A percentile compares a stretch with the other conserved stretches of the same genome.
These are phyloP conservation scores for Sebastes nivosus DNA, from an alignment of 2,797 vertebrate genomes.

Conservation along the genomic window DNA sequence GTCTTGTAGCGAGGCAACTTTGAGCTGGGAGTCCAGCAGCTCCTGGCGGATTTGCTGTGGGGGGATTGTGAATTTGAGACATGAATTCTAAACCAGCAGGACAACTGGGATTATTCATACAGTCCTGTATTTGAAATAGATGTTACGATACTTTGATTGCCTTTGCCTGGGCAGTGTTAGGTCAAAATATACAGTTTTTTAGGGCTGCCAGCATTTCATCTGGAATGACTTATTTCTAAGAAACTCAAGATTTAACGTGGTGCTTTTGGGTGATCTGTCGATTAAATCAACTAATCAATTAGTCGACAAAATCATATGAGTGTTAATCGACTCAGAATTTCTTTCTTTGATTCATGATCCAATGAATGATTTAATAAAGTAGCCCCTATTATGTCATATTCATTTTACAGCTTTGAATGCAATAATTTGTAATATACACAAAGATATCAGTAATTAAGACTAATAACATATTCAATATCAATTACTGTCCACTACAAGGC, in stretches of 20 bases:
- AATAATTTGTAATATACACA: not conserved
- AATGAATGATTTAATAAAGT: not conserved
- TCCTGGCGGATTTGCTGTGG: conserved; percentile 93
- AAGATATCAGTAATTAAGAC: not conserved
- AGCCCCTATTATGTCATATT: not conserved
- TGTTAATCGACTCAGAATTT: too few relatives aligned
- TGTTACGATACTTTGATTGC: not conserved
- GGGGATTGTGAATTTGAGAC: not conserved
- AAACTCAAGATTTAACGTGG: too few relatives aligned
- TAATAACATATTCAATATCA: not conserved
- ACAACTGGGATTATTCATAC: not conserved
- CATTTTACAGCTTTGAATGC: not conserved
- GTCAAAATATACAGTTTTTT: too few relatives aligned
- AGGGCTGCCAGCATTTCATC: too few relatives aligned
- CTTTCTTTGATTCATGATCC: not conserved
- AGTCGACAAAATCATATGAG: too few relatives aligned
- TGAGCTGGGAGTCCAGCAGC: conserved; percentile 91
- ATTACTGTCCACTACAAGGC: not conserved
- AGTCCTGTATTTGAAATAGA: not conserved
- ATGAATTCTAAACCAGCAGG: not conserved
- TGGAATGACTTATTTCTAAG: too few relatives aligned
- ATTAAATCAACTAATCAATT: too few relatives aligned
- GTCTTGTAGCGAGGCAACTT: conserved; percentile 92
- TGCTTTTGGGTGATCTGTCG: too few relatives aligned
- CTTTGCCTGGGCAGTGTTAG: too few relatives aligned